A percentile compares a stretch with the other conserved stretches of the same genome.
Evolutionary conservation across 2,888 invertebrate species (phyloP).

Genomic region (Clunio marinus): DNA sequence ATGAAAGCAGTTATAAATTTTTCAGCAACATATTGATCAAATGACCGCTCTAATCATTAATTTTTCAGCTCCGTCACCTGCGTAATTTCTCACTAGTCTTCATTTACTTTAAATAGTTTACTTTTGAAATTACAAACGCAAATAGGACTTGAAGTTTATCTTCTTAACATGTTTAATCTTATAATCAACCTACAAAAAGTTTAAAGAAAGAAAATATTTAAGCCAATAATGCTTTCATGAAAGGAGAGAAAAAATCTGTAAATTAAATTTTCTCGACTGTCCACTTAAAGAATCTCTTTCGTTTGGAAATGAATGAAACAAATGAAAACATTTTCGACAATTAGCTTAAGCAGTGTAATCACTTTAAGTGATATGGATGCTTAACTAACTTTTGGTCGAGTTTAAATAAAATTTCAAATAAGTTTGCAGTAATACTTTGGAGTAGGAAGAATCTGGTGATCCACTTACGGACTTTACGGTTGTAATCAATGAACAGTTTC

Average conservation of each 20-base stretch:
- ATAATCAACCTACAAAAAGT: not conserved
- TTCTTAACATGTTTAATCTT: not conserved
- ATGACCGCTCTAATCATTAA: constrained; percentile 7
- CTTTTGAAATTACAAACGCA: not conserved
- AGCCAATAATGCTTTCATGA: not conserved
- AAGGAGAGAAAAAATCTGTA: constrained; percentile 8
- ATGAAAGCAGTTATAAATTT: constrained; percentile 19
- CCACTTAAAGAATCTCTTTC: constrained; percentile 1
- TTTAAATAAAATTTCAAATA: not conserved
- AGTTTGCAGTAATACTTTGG: not conserved
- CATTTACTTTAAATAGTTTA: not conserved
- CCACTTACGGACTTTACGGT: not conserved
- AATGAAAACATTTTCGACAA: constrained; percentile 28
- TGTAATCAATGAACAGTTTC: not conserved
- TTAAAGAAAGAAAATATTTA: too few species aligned
- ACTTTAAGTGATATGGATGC: constrained; percentile 13
- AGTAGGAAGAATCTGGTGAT: not conserved
- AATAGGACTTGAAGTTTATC: not conserved
- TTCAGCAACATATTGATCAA: constrained; percentile 30
- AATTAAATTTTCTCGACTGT: constrained; percentile 22
- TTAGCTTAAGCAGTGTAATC: constrained; percentile 29
- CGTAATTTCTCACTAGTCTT: not conserved
- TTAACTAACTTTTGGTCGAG: not conserved
- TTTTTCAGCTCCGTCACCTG: constrained; percentile 15
- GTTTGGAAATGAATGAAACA: constrained; percentile 14